Evolutionary conservation across 2,888 invertebrate species (phyloP), one percentile per base, ranked within the genome.

Genomic region (Drosophila nr. fundita): DNA sequence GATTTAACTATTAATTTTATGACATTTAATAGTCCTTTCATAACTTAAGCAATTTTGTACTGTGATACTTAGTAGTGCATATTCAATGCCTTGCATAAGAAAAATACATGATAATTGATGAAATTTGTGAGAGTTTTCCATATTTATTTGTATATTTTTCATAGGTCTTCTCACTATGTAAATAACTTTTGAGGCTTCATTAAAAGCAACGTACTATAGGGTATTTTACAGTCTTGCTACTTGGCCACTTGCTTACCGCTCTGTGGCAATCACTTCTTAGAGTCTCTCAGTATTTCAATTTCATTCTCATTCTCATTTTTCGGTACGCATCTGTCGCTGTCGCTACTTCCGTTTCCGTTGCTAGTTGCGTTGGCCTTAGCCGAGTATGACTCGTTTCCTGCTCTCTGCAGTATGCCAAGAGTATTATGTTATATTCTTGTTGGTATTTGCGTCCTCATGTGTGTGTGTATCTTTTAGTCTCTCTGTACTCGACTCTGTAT

Each of bases 341-440:
- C 73, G 71, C 69, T 76, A 80, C 82, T 86, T 84, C 82, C 82
- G 88, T 78, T 88, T 88, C 88, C 88, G 81, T 73, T 73, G 75
- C 64, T 79, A 87, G 88, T 87, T 85, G 88, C 83, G 88, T 81
- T 85, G 87, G 71, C 85, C 77, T 74, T 68, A 40, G 62, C 57
- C 40, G 60, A 38, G 40, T 15, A 40, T 8, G 29, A 18, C 29
- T 52, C 73, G 53, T 40, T 48, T 66, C 61, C 59, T 42, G 38
- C 36, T 66, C 64, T 74, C 69, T 72, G 78, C 70, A 82, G 81
- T 69, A 57, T 83, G 88, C 83, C 86, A 87, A 85, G 80, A 78
- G 80, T 82, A 75, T 80, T 82, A 83, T 87, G 77, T 68, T 72
- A 70, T 76, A 68, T 69, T 53, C 52, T 58, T 34, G 42, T 34